Conservation (phyloP, 2,113 vertebrate genomes). For the Cyphotilapia sp. region DNA sequence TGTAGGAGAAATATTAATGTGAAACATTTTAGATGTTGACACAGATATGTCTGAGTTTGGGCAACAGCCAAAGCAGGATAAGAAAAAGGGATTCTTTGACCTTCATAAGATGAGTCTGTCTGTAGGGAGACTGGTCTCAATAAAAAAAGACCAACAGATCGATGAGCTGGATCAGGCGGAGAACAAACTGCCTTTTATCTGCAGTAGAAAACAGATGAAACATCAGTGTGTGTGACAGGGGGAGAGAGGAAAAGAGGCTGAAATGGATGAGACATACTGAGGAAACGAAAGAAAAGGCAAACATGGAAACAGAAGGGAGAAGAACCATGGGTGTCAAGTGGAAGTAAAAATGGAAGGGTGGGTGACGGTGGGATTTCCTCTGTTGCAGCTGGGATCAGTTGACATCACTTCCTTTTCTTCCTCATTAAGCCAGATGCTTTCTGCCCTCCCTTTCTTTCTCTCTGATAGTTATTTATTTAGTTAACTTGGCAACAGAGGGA, state of each 20-base stretch:
- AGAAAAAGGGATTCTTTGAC: neutral
- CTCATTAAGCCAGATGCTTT: neutral
- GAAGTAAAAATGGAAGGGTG: neutral
- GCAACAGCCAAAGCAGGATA: neutral
- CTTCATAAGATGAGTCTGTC: neutral
- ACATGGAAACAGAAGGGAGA: neutral
- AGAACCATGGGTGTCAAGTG: neutral
- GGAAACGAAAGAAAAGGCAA: neutral
- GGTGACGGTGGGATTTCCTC: conserved; percentile 21
- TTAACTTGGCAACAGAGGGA: neutral
- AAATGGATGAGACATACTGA: neutral
- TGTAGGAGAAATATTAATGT: neutral
- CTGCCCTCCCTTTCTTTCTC: neutral
- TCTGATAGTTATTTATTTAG: neutral
- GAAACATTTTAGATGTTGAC: neutral
- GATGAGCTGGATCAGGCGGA: conserved; percentile 3
- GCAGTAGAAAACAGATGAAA: neutral
- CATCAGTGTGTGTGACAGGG: neutral
- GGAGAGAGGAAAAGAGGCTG: neutral
- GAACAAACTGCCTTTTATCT: conserved; percentile 10
- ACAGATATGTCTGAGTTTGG: neutral
- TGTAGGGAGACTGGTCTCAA: neutral
- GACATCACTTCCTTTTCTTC: conserved; percentile 27
- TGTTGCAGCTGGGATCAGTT: neutral
- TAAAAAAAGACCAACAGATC: conserved; percentile 2